Percentiles rank a stretch among this genome's conserved stretches.
Evolutionary conservation across 2,113 vertebrate genomes (phyloP).

Genomic region (Arizona elegans): DNA sequence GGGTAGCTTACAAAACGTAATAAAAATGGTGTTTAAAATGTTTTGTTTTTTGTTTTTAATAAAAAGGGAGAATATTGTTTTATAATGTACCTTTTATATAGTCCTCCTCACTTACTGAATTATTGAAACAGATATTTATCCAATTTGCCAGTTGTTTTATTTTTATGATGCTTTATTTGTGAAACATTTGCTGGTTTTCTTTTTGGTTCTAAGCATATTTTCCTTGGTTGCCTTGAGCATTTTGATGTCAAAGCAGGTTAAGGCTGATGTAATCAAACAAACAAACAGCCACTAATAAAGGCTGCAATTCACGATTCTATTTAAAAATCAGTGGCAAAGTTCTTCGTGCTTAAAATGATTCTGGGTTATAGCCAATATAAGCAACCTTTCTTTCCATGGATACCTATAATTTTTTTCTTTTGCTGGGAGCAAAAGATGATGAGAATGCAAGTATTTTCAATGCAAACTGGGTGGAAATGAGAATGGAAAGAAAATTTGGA

Average conservation of each 20-base stretch:
- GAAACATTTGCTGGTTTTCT: background rate
- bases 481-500: background rate
- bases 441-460: background rate
- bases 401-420: slow-evolving; percentile 13
- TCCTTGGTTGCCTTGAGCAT: background rate
- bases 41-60: background rate
- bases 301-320: background rate
- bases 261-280: background rate
- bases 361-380: background rate
- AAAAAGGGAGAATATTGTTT: background rate
- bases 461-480: background rate
- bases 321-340: background rate
- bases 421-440: slow-evolving; percentile 13
- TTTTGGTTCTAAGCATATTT: background rate
- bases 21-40: background rate
- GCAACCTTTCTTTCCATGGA: background rate
- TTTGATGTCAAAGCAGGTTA: background rate
- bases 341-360: background rate
- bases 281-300: background rate
- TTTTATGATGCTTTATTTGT: background rate
- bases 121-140: background rate
- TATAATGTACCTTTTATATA: background rate
- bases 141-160: background rate
- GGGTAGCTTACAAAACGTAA: background rate
- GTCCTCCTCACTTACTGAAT: background rate